Evolutionary conservation across 2,797 vertebrate species (phyloP), one percentile per base, ranked within the genome.

Genomic region (Yasuhikotakia modesta): DNA sequence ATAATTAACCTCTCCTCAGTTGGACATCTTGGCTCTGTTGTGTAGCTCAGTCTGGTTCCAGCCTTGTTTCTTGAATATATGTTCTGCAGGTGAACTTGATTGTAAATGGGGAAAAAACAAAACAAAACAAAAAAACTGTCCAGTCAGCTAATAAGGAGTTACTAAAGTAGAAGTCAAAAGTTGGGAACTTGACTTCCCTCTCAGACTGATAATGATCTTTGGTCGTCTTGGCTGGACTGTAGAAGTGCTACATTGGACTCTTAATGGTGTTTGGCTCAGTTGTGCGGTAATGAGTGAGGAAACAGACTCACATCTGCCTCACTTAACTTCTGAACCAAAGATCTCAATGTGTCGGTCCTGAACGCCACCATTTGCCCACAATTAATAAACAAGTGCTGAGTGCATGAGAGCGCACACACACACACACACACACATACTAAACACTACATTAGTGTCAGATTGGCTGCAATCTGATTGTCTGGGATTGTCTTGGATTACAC

Each of bases 311-410:
- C 58, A 32, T 16, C 58, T 61, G 58, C 58, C 58, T 16, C 27
- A n/a, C 24, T 61, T 14, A 61, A n/a, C 58, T 10, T 2, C 2
- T 61, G 39, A 72, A 21, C 70, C 70, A 16, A 17, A 4, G 5
- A 27, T 71, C 85, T 87, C 86, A 71, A 86, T 85, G 86, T 85
- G 88, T 89, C 87, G 89, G n/a, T n/a, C n/a, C n/a, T n/a, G n/a
- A n/a, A n/a, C n/a, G n/a, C n/a, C n/a, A n/a, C 75, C 90, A 87
- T 86, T 90, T 88, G 79, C 81, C 89, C 88, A 69, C 85, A 82
- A 89, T 92, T 90, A 87, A 87, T 86, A 87, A 86, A 84, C 43
- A 39, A 8, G 71, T 78, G 77, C 60, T 65, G 7, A 19, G 78
- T 71, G 24, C 79, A 24, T 57, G 24, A 76, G 65, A n/a, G n/a